A percentile compares a stretch with the other conserved stretches of the same genome.
Conservation (phyloP, 2,888 invertebrate species). For the Argyra leucocephala region DNA sequence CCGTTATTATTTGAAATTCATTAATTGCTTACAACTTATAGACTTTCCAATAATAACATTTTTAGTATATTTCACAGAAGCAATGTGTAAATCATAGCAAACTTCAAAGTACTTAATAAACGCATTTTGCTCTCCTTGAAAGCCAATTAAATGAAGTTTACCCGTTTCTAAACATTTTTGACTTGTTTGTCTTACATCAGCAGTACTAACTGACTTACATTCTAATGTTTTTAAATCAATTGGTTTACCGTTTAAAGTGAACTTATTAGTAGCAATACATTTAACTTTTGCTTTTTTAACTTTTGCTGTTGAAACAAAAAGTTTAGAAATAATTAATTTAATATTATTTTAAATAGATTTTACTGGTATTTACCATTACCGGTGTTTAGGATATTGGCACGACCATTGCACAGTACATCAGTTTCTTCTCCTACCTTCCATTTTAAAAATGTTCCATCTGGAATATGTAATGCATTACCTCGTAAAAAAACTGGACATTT, state of each 20-base stretch:
- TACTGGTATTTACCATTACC: background rate
- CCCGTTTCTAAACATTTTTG: constrained; percentile 15
- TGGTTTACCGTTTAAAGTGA: background rate
- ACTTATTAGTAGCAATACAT: background rate
- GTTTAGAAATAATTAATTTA: background rate
- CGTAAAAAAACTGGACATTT: constrained; percentile 5
- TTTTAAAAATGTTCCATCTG: background rate
- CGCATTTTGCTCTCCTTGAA: constrained; percentile 8
- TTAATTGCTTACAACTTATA: constrained; percentile 16
- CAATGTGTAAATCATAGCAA: constrained; percentile 20
- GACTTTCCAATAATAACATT: constrained; percentile 19
- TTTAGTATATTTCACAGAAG: constrained; percentile 18
- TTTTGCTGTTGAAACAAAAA: background rate
- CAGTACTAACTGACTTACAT: constrained; percentile 8
- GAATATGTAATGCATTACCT: background rate
- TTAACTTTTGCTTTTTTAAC: background rate
- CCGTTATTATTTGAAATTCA: background rate
- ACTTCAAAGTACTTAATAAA: constrained; percentile 20
- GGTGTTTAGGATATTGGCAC: constrained; percentile 7
- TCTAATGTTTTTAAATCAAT: background rate
- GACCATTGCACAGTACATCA: constrained; percentile 9
- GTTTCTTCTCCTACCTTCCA: constrained; percentile 7
- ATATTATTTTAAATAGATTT: background rate
- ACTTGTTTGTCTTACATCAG: background rate
- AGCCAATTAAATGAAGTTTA: constrained; percentile 18